Percentiles rank a stretch among this genome's conserved stretches.
phyloP scores from a whole-genome alignment of 2,888 invertebrate genomes.

The Sussaba pulchella region DNA sequence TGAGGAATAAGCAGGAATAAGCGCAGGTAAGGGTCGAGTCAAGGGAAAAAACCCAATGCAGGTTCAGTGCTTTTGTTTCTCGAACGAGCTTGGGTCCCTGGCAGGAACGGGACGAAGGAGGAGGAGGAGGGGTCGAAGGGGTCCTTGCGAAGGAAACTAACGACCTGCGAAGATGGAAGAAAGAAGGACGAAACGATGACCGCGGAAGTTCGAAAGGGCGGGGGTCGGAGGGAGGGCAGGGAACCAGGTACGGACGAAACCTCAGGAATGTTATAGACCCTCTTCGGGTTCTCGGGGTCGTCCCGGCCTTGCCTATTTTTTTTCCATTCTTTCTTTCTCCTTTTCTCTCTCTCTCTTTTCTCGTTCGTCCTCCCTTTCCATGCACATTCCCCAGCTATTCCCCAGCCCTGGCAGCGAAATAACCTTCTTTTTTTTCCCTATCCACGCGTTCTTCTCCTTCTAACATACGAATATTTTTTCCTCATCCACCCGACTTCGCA shows the following conservation, averaged over 20 bases:
- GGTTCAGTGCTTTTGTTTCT: conserved; percentile 45
- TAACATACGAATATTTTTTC: too few relatives aligned
- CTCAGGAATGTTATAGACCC: conserved; percentile 76
- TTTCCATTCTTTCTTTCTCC: conserved; percentile 55
- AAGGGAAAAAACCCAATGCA: conserved; percentile 42
- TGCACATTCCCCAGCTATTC: too few relatives aligned
- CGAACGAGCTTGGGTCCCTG: conserved; percentile 65
- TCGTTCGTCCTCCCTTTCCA: conserved; percentile 52
- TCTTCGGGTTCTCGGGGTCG: conserved; percentile 47
- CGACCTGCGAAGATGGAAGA: conserved; percentile 40
- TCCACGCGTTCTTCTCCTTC: too few relatives aligned
- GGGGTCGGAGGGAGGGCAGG: conserved; percentile 15
- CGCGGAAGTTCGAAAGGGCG: conserved; percentile 4
- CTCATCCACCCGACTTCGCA: too few relatives aligned
- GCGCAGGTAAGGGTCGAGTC: conserved; percentile 25
- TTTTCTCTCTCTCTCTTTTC: conserved; percentile 59
- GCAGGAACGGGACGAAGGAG: background rate
- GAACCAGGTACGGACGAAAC: conserved; percentile 70
- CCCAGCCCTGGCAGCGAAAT: too few relatives aligned
- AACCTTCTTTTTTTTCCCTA: too few relatives aligned
- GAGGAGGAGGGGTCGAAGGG: background rate
- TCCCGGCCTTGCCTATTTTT: conserved; percentile 18
- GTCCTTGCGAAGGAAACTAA: conserved; percentile 29
- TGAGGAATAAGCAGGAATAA: too few relatives aligned
- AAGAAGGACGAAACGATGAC: conserved; percentile 29